phyloP scores from a whole-genome alignment of 1,140 invertebrate genomes.

The Brachionus calyciflorus region DNA sequence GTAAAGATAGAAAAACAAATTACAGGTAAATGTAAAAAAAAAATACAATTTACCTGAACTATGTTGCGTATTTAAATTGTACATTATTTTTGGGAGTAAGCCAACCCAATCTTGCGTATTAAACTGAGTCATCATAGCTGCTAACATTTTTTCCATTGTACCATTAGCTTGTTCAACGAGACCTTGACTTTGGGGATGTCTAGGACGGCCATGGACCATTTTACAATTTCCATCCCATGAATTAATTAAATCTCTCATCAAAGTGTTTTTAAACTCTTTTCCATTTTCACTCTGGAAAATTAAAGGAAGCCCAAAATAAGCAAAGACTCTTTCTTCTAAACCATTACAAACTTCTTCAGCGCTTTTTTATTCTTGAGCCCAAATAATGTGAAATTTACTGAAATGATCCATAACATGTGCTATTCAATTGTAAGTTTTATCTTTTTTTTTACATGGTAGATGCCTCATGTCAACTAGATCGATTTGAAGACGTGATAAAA shows the following conservation, averaged over 20 bases:
- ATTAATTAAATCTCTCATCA: too few species aligned
- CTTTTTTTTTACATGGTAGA: background rate
- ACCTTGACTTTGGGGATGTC: too few species aligned
- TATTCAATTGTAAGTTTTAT: background rate
- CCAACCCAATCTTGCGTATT: background rate
- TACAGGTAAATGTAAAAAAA: too few species aligned
- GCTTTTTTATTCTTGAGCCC: background rate
- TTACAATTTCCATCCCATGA: too few species aligned
- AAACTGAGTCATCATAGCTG: background rate
- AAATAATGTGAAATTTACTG: background rate
- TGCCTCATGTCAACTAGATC: background rate
- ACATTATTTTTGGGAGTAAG: background rate
- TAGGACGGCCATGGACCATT: too few species aligned
- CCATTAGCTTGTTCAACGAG: too few species aligned
- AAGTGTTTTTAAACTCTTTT: too few species aligned
- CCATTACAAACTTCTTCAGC: constrained; percentile 6
- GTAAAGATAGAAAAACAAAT: too few species aligned
- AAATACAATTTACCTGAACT: constrained; percentile 1
- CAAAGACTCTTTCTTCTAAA: background rate
- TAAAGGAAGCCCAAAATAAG: too few species aligned
- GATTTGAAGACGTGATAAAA: background rate
- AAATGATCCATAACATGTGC: constrained; percentile 6
- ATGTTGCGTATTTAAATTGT: constrained; percentile 1
- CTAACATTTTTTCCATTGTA: background rate
- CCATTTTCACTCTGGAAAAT: too few species aligned